These are phyloP conservation scores for Amphiduros pacificus DNA, from an alignment of 2,888 invertebrate species.

Conservation along the genomic window DNA sequence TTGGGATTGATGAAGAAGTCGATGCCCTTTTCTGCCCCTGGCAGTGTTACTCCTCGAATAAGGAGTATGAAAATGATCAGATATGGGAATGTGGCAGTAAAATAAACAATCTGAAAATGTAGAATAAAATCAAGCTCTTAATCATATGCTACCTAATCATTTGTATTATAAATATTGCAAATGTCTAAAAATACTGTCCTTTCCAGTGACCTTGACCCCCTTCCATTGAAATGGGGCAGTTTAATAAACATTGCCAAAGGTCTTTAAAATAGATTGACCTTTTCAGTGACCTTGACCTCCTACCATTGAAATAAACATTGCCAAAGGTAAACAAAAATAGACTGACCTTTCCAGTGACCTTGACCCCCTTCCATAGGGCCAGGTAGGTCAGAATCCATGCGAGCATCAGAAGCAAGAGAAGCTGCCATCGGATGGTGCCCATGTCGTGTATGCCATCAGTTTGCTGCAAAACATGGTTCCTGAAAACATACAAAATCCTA, in stretches of 20 bases:
- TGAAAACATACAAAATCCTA: conserved; percentile 60
- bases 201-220: conserved; percentile 85
- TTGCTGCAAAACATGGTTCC: conserved; percentile 83
- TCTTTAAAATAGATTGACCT: no score
- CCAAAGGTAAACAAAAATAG: no score
- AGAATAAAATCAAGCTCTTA: no score
- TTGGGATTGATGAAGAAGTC: conserved; percentile 27
- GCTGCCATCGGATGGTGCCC: conserved; percentile 82
- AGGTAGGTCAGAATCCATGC: conserved; percentile 95
- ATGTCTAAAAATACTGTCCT: conserved; percentile 52
- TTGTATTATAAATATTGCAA: no score
- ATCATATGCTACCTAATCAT: no score
- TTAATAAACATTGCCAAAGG: no score
- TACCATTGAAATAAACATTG: no score
- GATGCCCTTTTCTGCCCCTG: conserved; percentile 64
- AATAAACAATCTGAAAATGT: conserved; percentile 76
- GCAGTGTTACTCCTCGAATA: conserved; percentile 83
- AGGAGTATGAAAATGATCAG: conserved; percentile 83
- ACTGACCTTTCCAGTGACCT: conserved; percentile 72
- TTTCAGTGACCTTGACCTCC: no score
- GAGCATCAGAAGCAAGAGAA: conserved; percentile 83
- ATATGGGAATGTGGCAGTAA: conserved; percentile 91
- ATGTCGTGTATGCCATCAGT: conserved; percentile 81
- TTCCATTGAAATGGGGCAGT: no score
- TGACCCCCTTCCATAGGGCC: conserved; percentile 94